Evolutionary conservation across 37 sponge, comb jelly and placozoan genomes (phyloP), one percentile per base, ranked within the genome.

Genomic region (Cladorhizidae sp.): DNA sequence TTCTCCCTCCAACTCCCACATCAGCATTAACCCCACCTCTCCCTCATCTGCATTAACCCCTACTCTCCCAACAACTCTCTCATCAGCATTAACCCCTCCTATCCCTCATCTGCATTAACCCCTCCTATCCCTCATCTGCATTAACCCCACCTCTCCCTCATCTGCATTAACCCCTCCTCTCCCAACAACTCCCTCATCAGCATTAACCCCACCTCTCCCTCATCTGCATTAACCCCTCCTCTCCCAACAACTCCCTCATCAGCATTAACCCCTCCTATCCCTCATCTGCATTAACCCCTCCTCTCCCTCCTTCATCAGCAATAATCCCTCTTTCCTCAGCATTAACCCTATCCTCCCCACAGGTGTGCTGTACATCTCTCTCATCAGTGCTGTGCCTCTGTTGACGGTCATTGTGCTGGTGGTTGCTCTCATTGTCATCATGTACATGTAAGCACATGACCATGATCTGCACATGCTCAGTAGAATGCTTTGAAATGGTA

Each of bases 371-470:
- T 40, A 32, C 23, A 76, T 76, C 0, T 69, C 40, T 2, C 68
- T 84, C 15, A 84, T 75, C 54, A 40, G 49, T 74, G 41, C 42
- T 7, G 31, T 74, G 8, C 77, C 84, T 0, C 70, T 76, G 22
- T 40, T 76, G 33, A 14, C 69, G 40, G 20, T 84, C 77, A 76
- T 84, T 1, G 70, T 69, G 25, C 38, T 49, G 26, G 39, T 82
- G 37, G 0, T 73, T 3, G 31, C 73, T 38, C 64, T 82, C 17
- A 84, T 69, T 40, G 6, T 56, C 84, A 39, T 67, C 76, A 76
- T 69, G 2, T 76, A 29, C 77, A 55, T 42, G 84, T 76, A 17
- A 82, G 82, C 15, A 72, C 8, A 25, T 6, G 6, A 12, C 12
- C 55, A 54, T 59, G 5, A 17, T 59, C 5, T 59, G 5, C n/a